A percentile compares a stretch with the other conserved stretches of the same genome.
Conservation (phyloP, 2,888 invertebrate species). For the Drosophila mimica region DNA sequence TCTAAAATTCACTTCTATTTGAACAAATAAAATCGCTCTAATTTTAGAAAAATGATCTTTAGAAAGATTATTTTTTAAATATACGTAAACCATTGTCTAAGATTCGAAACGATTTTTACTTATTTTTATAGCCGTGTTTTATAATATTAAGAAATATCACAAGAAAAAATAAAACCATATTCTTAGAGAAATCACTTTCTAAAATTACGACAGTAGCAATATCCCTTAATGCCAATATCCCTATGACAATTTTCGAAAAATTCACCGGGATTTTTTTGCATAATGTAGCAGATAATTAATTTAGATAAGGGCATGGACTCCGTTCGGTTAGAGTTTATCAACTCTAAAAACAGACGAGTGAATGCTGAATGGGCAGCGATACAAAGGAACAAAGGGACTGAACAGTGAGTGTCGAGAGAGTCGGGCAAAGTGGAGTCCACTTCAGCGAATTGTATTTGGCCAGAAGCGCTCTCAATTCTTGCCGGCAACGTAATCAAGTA, state of each 20-base stretch:
- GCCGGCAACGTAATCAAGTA: slow-evolving; percentile 67
- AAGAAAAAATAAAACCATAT: too few species aligned
- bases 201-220: too few species aligned
- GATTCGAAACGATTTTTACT: too few species aligned
- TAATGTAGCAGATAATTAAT: not conserved
- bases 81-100: too few species aligned
- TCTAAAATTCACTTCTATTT: not conserved
- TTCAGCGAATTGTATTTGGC: not conserved
- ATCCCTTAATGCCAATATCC: too few species aligned
- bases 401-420: not conserved
- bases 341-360: not conserved
- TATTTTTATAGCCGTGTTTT: too few species aligned
- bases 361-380: slow-evolving; percentile 12
- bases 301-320: not conserved
- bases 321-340: not conserved
- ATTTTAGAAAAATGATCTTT: not conserved
- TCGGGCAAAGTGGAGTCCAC: slow-evolving; percentile 6
- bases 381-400: not conserved
- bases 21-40: not conserved
- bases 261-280: too few species aligned
- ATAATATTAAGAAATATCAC: too few species aligned
- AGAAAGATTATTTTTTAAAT: not conserved
- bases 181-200: too few species aligned
- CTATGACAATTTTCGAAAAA: too few species aligned
- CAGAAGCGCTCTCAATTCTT: slow-evolving; percentile 21